Evolutionary conservation across 2,888 invertebrate genomes (phyloP), one percentile per base, ranked within the genome.

Genomic region (Rambutsinella grinnellia): DNA sequence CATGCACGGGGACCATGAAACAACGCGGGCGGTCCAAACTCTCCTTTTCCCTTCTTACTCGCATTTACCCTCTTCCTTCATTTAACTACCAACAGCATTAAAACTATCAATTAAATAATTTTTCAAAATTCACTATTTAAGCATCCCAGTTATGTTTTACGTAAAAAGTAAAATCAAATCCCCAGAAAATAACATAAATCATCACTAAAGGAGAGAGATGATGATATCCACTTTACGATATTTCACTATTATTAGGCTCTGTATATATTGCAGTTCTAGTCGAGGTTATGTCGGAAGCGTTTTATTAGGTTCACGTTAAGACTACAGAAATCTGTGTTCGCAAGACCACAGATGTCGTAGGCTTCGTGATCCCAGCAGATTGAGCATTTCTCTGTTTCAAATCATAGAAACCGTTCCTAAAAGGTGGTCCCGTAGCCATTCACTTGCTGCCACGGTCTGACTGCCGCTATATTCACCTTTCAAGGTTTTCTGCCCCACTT

Each of bases 381-480:
- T 62, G 70, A 70, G 70, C 70, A 62, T 76, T 79, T 79, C 76
- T 79, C 68, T 78, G 78, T 78, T 74, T 79, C 69, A 75, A 66
- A 69, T 75, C 79, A 79, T 75, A 69, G 76, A 79, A 79, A 70
- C 65, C 65, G 65, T 71, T 71, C 65, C 72, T 54, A 57, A 56
- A 72, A 68, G 75, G 79, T 62, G 63, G 51, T 78, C 79, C 79
- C 78, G 81, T 63, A 46, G 74, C 67, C 69, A 36, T 15, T 56
- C 57, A 62, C 47, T n/a, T 61, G 81, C 80, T 79, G 81, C 81
- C 77, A 24, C 81, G 78, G 79, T 81, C 28, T 36, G 76, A 79
- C 58, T 65, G 27, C 70, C 76, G 68, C 51, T 65, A 61, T 60
- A 53, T 69, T 54, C 61, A 61, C 61, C 69, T 69, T 61, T 61